Evolutionary conservation across 2,888 invertebrate genomes (phyloP).

Genomic region (Phoenoteleia sp.): DNA sequence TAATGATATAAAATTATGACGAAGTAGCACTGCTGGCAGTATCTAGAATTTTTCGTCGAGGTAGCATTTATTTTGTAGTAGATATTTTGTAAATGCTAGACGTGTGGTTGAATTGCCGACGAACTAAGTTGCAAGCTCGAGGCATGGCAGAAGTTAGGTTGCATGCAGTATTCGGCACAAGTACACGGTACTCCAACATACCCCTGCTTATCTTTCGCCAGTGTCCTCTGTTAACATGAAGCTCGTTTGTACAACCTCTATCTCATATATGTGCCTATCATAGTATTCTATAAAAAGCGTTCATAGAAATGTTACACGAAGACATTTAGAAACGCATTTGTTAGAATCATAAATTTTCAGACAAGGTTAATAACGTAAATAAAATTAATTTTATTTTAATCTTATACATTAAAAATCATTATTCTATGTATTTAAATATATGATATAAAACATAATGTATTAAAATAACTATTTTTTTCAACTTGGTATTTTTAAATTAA

Average conservation of each 20-base stretch:
- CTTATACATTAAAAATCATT: too few species aligned
- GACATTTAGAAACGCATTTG: slow-evolving; percentile 41
- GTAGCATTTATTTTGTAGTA: slow-evolving; percentile 55
- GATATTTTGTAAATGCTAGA: slow-evolving; percentile 70
- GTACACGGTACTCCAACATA: slow-evolving; percentile 47
- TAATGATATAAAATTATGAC: slow-evolving; percentile 45
- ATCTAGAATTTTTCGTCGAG: slow-evolving; percentile 57
- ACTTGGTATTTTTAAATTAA: too few species aligned
- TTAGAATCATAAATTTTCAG: too few species aligned
- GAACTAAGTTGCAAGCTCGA: slow-evolving; percentile 68
- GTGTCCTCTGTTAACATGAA: slow-evolving; percentile 62
- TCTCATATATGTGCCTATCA: slow-evolving; percentile 40
- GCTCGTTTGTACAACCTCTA: slow-evolving; percentile 64
- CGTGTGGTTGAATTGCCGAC: slow-evolving; percentile 68
- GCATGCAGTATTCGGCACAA: slow-evolving; percentile 60
- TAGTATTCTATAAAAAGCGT: slow-evolving; percentile 34
- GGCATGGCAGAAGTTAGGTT: slow-evolving; percentile 66
- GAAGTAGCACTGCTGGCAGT: slow-evolving; percentile 41
- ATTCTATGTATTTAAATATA: too few species aligned
- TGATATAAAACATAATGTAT: too few species aligned
- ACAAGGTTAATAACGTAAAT: too few species aligned
- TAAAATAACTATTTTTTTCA: too few species aligned
- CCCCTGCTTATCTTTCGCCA: slow-evolving; percentile 65
- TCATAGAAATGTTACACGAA: slow-evolving; percentile 26
- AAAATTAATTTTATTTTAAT: too few species aligned